Evolutionary conservation across 2,888 invertebrate species (phyloP), one percentile per base, ranked within the genome.

Genomic region (Steinernema hermaphroditum): DNA sequence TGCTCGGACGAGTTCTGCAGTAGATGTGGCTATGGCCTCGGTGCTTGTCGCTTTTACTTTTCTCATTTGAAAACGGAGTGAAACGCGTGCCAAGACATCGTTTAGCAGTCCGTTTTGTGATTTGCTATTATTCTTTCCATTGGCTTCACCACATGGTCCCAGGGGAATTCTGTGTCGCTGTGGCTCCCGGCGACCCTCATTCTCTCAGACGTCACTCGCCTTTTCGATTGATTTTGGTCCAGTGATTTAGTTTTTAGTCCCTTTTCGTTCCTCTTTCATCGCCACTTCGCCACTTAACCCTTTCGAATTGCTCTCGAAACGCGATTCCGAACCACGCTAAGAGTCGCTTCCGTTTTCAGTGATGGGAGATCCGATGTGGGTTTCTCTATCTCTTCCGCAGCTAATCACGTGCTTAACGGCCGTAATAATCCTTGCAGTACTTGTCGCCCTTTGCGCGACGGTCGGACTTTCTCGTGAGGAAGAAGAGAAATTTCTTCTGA

Each of bases 301-400:
- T 16, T 62, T n/a, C 12, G 9, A 50, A 50, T 12, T 4, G 12
- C n/a, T n/a, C n/a, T n/a, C 37, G 37, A 37, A 37, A 37, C 37
- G 6, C 6, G 12, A 12, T 12, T 37, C 6, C 37, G 37, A 4
- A n/a, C n/a, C n/a, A n/a, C n/a, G n/a, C n/a, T n/a, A 41, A 41
- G 14, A 41, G 43, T 41, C 43, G 14, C 43, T 41, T 41, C 14
- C 14, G 43, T 6, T 62, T 29, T 32, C 27, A 29, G 62, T 29
- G 29, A 62, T 29, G 62, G 34, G 34, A 62, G 62, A 62, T 62
- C 32, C 32, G 32, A 62, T 62, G 62, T 62, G 62, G 62, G 62
- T 62, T 16, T 62, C 62, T 2, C 62, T 62, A 12, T 62, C 62
- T 16, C 29, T 62, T 16, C 62, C 62, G 14, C 62, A 62, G 62